A percentile compares a stretch with the other conserved stretches of the same genome.
Conservation (phyloP, 2,797 vertebrate genomes). For the Hoplostethus mediterraneus region DNA sequence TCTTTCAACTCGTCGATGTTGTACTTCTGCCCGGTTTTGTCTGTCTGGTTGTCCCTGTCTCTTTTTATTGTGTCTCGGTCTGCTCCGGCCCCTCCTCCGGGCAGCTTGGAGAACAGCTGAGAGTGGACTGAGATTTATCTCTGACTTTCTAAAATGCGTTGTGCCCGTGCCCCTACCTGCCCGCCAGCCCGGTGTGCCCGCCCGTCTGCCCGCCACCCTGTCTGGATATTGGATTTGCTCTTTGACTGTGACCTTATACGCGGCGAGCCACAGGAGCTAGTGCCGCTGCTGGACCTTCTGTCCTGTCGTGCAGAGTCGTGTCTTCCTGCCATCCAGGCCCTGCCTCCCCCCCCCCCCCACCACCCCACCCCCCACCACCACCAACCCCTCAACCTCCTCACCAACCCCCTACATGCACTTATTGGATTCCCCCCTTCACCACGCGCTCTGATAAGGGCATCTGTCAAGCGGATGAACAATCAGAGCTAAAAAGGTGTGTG, state of each 20-base stretch:
- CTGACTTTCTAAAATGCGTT: conserved; percentile 64
- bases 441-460: conserved; percentile 81
- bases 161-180: conserved; percentile 64
- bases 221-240: conserved; percentile 82
- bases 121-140: conserved; percentile 75
- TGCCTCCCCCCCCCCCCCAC: conserved; percentile 8
- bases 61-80: conserved; percentile 27
- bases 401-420: conserved; percentile 63
- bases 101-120: conserved; percentile 59
- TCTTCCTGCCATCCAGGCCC: conserved; percentile 50
- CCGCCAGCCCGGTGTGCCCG: conserved; percentile 49
- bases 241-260: conserved; percentile 82
- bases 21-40: neutral
- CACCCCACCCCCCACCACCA: conserved; percentile 22
- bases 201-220: conserved; percentile 57
- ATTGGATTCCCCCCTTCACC: conserved; percentile 77
- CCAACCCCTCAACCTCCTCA: conserved; percentile 22
- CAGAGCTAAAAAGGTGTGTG: conserved; percentile 79
- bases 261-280: conserved; percentile 69
- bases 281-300: conserved; percentile 70
- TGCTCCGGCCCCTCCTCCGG: conserved; percentile 37
- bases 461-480: conserved; percentile 82
- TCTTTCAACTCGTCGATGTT: conserved; percentile 5
- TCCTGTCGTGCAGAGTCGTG: conserved; percentile 70
- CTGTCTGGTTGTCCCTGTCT: conserved; percentile 44